A percentile compares a stretch with the other conserved stretches of the same genome.
Conservation (phyloP, 2,113 vertebrate genomes). For the Falcunculus frontatus region DNA sequence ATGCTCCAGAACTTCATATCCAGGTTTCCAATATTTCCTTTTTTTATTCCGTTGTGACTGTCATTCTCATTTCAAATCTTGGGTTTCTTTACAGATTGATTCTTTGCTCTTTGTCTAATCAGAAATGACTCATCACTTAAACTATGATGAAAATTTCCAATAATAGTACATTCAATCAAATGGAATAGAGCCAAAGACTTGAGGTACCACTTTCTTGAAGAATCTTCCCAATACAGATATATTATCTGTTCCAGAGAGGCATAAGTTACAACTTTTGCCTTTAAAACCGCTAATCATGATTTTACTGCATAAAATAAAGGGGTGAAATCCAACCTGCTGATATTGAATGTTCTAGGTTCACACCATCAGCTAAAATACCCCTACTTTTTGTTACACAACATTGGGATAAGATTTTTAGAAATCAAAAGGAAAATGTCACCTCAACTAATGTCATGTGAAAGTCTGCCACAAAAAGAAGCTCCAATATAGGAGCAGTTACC, state of each 20-base stretch:
- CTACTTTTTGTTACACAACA: not conserved
- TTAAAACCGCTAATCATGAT: not conserved
- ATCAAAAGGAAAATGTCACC: not conserved
- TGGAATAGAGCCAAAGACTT: not conserved
- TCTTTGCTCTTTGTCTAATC: not conserved
- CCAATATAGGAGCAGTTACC: not conserved
- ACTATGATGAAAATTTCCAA: not conserved
- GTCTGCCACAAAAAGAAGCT: not conserved
- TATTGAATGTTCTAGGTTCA: not conserved
- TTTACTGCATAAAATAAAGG: not conserved
- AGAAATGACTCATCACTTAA: conserved; percentile 23
- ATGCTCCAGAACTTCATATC: not conserved
- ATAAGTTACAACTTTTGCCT: not conserved
- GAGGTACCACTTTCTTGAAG: not conserved
- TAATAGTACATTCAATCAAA: not conserved
- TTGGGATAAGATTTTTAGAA: not conserved
- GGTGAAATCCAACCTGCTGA: not conserved
- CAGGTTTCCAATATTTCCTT: not conserved
- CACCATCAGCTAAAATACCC: not conserved
- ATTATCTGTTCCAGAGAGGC: not conserved
- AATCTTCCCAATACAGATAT: not conserved
- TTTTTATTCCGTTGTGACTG: not conserved
- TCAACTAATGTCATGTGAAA: not conserved
- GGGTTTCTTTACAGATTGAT: not conserved
- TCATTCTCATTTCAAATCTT: not conserved